Evolutionary conservation across 2,797 vertebrate species (phyloP), one percentile per base, ranked within the genome.

Genomic region (Discoglossus pictus): DNA sequence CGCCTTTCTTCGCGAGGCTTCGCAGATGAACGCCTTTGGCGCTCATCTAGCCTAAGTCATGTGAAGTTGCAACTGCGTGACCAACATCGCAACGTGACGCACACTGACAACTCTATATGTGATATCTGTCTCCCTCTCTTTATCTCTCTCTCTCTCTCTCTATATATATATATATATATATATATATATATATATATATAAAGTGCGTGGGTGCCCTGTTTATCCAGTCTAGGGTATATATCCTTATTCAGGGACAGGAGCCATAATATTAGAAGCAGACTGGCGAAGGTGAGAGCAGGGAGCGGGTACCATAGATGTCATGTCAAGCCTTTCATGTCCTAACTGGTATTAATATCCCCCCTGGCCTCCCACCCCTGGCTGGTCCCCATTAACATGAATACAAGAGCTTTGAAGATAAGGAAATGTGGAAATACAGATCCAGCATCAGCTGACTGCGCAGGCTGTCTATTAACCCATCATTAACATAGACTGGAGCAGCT

Each of bases 361-460:
- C 39, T 11, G n/a, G 23, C 48, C 27, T 27, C 27, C 48, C 56
- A 23, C 35, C 16, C 5, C 3, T 10, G 31, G 18, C 31, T 66
- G 53, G 31, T 66, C 47, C 23, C 20, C 65, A 66, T 61, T 52
- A 61, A 27, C 25, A 52, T 36, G 21, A 17, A 43, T 68, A 31
- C 39, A 53, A 15, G 17, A 17, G 27, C 65, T 68, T 68, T 68
- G 65, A 68, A 51, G 66, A 69, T 69, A 69, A 69, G 50, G 34
- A 62, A 69, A 61, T 61, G 50, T 54, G 17, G 21, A 47, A 43
- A 21, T 54, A 47, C 48, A 61, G 25, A 69, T 61, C 56, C 21
- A 12, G 7, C 20, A 34, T 48, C 48, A 63, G 23, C 50, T 42
- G 35, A 40, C 51, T 34, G 17, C 13, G 15, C 31, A 11, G 16